Conservation (phyloP, 1,140 invertebrate species). For the Coenobita brevimanus region DNA sequence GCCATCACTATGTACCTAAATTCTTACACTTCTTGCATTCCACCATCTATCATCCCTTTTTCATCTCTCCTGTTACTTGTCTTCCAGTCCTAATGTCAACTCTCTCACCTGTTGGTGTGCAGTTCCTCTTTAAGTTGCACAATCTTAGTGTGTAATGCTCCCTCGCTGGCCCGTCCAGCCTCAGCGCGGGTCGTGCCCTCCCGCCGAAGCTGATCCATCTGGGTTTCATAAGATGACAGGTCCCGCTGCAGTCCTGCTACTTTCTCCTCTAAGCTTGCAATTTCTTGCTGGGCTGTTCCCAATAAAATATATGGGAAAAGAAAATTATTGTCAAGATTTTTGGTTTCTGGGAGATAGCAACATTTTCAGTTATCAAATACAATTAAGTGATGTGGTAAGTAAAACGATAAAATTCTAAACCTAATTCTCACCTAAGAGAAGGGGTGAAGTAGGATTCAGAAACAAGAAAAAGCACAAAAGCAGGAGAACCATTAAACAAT, state of each 20-base stretch:
- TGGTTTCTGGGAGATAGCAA: no score
- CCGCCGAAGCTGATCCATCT: slow-evolving; percentile 62
- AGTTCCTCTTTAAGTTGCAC: slow-evolving; percentile 66
- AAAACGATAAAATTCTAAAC: no score
- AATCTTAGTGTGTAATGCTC: slow-evolving; percentile 62
- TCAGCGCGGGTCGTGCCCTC: slow-evolving; percentile 63
- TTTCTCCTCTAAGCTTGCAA: slow-evolving; percentile 65
- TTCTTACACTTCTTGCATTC: neutral
- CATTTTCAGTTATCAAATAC: no score
- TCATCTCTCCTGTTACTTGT: no score
- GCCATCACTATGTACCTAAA: neutral
- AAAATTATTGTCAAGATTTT: no score
- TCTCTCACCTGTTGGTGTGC: slow-evolving; percentile 55
- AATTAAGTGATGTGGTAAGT: no score
- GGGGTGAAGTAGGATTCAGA: no score
- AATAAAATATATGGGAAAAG: no score
- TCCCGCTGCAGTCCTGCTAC: slow-evolving; percentile 65
- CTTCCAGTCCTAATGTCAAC: neutral
- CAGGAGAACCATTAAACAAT: no score
- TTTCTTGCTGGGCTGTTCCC: slow-evolving; percentile 62
- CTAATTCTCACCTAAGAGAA: no score
- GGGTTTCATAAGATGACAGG: slow-evolving; percentile 58
- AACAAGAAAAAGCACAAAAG: no score
- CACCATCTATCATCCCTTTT: no score
- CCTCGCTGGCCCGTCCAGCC: slow-evolving; percentile 61